Evolutionary conservation across 2,888 invertebrate species (phyloP), one percentile per base, ranked within the genome.

Genomic region (Hanleya hanleyi): DNA sequence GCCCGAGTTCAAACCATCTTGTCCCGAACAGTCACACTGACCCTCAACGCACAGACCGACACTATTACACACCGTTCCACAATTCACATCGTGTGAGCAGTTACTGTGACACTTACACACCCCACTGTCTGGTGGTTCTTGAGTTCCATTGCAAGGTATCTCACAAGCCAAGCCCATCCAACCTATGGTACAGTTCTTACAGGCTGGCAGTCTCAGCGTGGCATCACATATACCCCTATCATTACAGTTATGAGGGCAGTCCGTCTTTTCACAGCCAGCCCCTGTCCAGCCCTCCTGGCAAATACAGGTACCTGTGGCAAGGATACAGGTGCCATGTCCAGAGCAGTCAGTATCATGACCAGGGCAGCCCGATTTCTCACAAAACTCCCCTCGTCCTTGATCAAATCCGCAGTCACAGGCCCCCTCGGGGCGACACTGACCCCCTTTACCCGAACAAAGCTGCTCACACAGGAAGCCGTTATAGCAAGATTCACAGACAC

Each of bases 81-180:
- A 80, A 67, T 62, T 66, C n/a, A 66, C 35, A 5, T 78, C 80
- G 50, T 80, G 80, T 22, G 71, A 73, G 37, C 80, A 80, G 37
- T 68, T 38, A 37, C 70, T 62, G 47, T 49, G 61, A 22, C 78
- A 78, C 26, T n/a, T 50, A 62, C 80, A 80, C 33, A 66, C 38
- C 35, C 83, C 83, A 62, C 82, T 81, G 68, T 85, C 80, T 78
- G 83, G 82, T 1, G 82, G 82, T n/a, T 49, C 18, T 67, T 83
- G 81, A 26, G 75, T 70, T 7, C 86, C 86, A 70, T 81, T 64
- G 74, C 86, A 86, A 26, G 77, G 79, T 22, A 69, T 72, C 32
- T 82, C 81, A 77, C 86, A 86, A 32, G 82, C 81, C 15, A 61
- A 67, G 22, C 84, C 84, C 84, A 86, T 85, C 84, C 83, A 86